Conservation (phyloP, 2,888 invertebrate genomes). For the Drosophila stalkeri region DNA sequence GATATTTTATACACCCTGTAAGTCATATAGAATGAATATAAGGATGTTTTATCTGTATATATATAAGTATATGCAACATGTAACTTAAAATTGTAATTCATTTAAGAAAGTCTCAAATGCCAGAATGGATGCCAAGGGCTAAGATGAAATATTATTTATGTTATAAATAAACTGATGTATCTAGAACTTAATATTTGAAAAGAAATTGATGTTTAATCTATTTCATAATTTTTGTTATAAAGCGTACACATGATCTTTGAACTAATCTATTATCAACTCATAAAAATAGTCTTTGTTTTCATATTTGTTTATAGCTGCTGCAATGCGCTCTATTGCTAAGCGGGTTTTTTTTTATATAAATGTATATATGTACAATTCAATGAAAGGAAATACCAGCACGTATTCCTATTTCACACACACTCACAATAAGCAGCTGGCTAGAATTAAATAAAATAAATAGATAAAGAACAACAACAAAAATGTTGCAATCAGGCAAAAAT, state of each 20-base stretch:
- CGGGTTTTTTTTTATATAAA: background rate
- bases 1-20: background rate
- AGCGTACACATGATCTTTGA: background rate
- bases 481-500: constrained; percentile 21
- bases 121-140: background rate
- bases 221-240: background rate
- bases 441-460: constrained; percentile 4
- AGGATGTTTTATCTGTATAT: background rate
- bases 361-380: background rate
- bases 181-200: background rate
- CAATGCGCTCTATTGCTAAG: background rate
- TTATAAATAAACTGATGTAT: background rate
- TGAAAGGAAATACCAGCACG: constrained; percentile 63
- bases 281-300: background rate
- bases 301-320: background rate
- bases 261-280: background rate
- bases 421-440: background rate
- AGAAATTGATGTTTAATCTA: background rate
- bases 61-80: background rate
- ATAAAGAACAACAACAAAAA: constrained; percentile 1
- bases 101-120: background rate
- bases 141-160: background rate
- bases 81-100: background rate
- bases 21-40: background rate
- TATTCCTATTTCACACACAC: constrained; percentile 18